These are phyloP conservation scores for Ommatoiulus sabulosus DNA, from an alignment of 2,888 invertebrate genomes.

Conservation along the genomic window DNA sequence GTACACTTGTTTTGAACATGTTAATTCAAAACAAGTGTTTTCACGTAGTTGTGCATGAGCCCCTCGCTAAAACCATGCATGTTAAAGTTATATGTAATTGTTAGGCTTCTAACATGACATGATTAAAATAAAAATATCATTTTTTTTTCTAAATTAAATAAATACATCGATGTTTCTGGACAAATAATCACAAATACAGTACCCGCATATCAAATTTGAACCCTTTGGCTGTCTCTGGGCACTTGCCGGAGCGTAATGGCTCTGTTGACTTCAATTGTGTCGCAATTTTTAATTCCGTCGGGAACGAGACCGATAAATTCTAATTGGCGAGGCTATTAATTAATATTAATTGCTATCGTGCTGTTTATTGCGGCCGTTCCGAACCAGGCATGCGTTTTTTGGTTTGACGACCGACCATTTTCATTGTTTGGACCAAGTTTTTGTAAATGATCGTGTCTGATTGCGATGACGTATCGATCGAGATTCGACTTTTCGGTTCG, in stretches of 20 bases:
- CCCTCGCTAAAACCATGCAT: too few species aligned
- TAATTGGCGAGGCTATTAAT: conserved; percentile 34
- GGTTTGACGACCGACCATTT: not conserved
- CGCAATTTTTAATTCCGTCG: conserved; percentile 7
- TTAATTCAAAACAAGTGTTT: too few species aligned
- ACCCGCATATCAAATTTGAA: too few species aligned
- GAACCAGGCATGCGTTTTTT: conserved; percentile 32
- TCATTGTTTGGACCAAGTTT: not conserved
- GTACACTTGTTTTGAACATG: too few species aligned
- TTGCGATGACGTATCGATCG: not conserved
- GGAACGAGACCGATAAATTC: conserved; percentile 10
- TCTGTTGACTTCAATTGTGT: conserved; percentile 23
- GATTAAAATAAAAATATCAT: too few species aligned
- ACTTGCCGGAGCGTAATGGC: not conserved
- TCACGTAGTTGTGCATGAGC: too few species aligned
- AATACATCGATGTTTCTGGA: too few species aligned
- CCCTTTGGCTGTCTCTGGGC: too few species aligned
- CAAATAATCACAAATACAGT: too few species aligned
- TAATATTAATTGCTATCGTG: not conserved
- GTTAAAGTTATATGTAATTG: too few species aligned
- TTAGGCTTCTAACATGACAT: too few species aligned
- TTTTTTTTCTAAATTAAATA: too few species aligned
- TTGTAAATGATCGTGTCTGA: not conserved
- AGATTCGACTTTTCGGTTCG: not conserved
- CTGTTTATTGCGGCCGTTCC: not conserved